phyloP scores from a whole-genome alignment of 2,888 invertebrate genomes.

The Phragmatobia fuliginosa region DNA sequence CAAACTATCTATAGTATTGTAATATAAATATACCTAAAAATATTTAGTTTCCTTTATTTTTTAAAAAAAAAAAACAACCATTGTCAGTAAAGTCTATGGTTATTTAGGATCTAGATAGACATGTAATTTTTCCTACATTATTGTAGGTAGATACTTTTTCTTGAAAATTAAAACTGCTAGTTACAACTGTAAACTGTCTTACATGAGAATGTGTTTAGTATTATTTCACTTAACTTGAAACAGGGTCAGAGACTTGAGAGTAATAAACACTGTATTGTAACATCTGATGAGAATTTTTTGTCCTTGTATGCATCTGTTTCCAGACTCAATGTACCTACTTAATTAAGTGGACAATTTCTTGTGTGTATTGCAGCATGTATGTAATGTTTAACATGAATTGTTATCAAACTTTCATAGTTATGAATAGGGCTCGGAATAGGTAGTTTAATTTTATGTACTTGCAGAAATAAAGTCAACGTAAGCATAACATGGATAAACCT shows the following conservation, averaged over 20 bases:
- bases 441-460: too few relatives aligned
- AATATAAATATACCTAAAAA: not conserved
- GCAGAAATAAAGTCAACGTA: too few relatives aligned
- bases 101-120: not conserved
- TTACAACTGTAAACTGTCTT: not conserved
- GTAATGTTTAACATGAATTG: not conserved
- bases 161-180: not conserved
- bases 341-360: conserved; percentile 17
- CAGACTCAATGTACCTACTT: not conserved
- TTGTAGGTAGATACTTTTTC: not conserved
- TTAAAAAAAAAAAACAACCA: not conserved
- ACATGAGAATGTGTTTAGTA: conserved; percentile 8
- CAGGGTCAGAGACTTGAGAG: conserved; percentile 19
- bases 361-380: not conserved
- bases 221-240: conserved; percentile 21
- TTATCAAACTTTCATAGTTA: not conserved
- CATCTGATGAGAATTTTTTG: conserved; percentile 37
- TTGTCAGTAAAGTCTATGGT: not conserved
- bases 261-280: conserved; percentile 35
- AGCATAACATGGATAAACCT: too few relatives aligned
- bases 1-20: too few relatives aligned
- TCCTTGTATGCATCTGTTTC: conserved; percentile 38
- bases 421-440: too few relatives aligned
- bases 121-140: not conserved
- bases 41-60: not conserved